These are phyloP conservation scores for Podarcis cretensis DNA, from an alignment of 2,113 vertebrate genomes.

Conservation along the genomic window DNA sequence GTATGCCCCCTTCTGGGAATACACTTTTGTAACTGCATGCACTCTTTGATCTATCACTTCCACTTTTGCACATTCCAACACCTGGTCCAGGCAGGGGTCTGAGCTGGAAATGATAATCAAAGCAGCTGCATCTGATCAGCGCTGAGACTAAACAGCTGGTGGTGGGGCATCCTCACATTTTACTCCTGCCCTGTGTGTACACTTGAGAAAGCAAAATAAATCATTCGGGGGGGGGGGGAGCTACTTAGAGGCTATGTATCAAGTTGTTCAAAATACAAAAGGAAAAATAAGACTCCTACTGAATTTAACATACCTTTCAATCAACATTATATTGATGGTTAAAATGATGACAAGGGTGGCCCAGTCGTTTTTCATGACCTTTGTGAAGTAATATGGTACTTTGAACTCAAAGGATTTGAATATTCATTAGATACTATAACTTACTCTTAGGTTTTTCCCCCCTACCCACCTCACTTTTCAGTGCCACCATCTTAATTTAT, in stretches of 20 bases:
- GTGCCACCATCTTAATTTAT: not conserved
- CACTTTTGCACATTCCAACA: conserved; percentile 38
- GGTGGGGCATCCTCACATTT: conserved; percentile 39
- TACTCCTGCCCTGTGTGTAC: conserved; percentile 32
- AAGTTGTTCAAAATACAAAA: not conserved
- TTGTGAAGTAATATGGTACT: not conserved
- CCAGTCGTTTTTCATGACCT: not conserved
- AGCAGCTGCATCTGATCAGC: not conserved
- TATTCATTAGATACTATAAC: not conserved
- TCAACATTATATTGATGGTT: not conserved
- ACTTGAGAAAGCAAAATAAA: conserved; percentile 41
- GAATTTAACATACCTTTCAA: not conserved
- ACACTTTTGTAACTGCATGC: conserved; percentile 23
- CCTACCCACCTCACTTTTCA: not conserved
- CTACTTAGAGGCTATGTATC: not conserved
- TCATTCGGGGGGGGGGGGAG: not conserved
- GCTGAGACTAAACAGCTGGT: conserved; percentile 40
- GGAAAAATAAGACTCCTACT: not conserved
- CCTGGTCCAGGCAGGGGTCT: conserved; percentile 12
- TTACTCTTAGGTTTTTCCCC: not conserved
- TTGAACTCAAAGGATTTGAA: not conserved
- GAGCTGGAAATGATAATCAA: conserved; percentile 40
- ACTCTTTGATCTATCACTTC: not conserved
- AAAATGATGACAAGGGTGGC: not conserved
- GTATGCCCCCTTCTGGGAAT: conserved; percentile 29